Base-by-base conservation (phyloP, 2,888 invertebrate species). In the Tetropium fuscum region DNA sequence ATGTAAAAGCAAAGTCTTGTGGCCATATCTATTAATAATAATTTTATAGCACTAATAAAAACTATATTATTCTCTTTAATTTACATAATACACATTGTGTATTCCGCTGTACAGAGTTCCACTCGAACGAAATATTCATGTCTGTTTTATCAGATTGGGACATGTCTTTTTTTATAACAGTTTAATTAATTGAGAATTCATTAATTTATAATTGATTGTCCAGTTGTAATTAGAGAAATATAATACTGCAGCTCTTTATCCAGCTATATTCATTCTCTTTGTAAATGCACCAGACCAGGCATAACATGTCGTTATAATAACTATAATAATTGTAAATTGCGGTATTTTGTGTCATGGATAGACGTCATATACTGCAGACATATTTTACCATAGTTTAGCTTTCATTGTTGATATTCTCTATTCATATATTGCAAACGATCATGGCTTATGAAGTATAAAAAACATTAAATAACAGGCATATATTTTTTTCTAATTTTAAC, bases 141-240 rank as follows among this genome's bases (percentile, higher is more conserved):
- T 48, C 48, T 48, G 25, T 32, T 34, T 48, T 48, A 51, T 51
- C 51, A 51, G 51, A 51, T 51, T 34, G 16, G 22, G 20, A 51
- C 40, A 18, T 51, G 18, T 25, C 38, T 51, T 20, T 36, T 44
- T 48, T 34, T 20, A 34, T 48, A 47, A 47, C 19, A 20, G 34
- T 48, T 36, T n/a, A 22, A 36, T 49, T 49, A 38, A 40, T 51
- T 40, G 40, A 22, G 16, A 40, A 40, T 51, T 40, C 51, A 40
- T 51, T 51, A 51, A 40, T 18, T 48, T 20, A 36, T 36, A 48
- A 48, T 15, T 48, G 36, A 19, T 22, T 25, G 34, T 22, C 36
- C 36, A 40, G 6, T 51, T 25, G 25, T 22, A 51, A 27, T 40
- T 40, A 27, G 10, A 27, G 38, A 27, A 40, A 38, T 27, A 18